Evolutionary conservation across 2,797 vertebrate species (phyloP), one percentile per base, ranked within the genome.

Genomic region (Australoheros facetus): DNA sequence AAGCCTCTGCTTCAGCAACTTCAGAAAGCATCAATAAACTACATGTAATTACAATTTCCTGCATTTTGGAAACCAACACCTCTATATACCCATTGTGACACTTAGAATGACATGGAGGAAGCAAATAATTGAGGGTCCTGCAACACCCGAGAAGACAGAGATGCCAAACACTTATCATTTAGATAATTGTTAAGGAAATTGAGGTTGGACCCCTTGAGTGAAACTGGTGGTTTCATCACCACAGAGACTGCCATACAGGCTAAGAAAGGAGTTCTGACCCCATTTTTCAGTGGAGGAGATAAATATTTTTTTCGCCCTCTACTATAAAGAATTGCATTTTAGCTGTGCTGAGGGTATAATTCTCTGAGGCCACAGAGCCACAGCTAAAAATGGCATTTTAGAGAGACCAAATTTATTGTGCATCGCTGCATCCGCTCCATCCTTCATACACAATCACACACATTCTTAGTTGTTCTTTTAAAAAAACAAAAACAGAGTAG

Each of bases 151-250:
- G 64, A 71, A 58, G 71, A 72, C 62, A 32, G 30, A 32, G 59
- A 37, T 53, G 48, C 62, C 77, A 56, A 85, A 89, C 74, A 72
- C 80, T 86, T 79, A 75, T 85, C 77, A 88, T 90, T 91, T 84
- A 58, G 83, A 87, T 89, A 88, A 91, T 85, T 88, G 87, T 87
- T 62, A 45, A 82, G 82, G 83, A 90, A 89, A 80, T 17, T 78
- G 83, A 84, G 82, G 86, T 86, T 79, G 53, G 56, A 82, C 66
- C 73, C 66, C 60, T 70, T 87, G 82, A 79, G 78, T 85, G 39
- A 90, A 91, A 92, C 74, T 82, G 59, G 30, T 48, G 77, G 80
- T 85, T 89, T 16, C 64, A 70, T 57, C 60, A 73, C 75, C 77
- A 80, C 48, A 54, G 48, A 55, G 85, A 83, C 75, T 64, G 55